Conservation (phyloP, 2,113 vertebrate genomes). For the Orthonyx spaldingii region DNA sequence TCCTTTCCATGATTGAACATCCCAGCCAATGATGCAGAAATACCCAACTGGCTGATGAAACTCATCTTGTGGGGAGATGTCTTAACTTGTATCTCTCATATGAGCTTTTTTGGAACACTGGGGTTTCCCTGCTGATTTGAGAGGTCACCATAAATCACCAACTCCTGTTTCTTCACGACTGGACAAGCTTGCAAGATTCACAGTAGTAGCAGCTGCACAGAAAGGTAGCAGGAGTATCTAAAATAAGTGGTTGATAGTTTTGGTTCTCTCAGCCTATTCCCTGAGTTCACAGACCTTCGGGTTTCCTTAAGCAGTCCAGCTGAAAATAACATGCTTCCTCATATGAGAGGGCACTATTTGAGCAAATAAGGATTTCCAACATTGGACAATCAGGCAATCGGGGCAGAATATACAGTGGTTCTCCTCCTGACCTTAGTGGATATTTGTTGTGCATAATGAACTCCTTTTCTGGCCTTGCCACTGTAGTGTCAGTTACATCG, state of each 20-base stretch:
- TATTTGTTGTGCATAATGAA: background rate
- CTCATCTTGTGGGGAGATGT: background rate
- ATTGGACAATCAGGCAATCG: background rate
- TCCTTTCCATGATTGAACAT: constrained; percentile 48
- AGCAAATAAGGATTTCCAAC: background rate
- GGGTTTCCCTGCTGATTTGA: constrained; percentile 17
- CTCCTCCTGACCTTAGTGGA: background rate
- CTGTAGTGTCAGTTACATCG: background rate
- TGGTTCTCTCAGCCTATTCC: background rate
- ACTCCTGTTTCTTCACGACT: background rate
- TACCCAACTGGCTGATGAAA: constrained; percentile 5
- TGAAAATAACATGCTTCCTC: background rate
- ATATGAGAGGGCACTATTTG: background rate
- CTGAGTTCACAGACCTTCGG: background rate
- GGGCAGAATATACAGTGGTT: background rate
- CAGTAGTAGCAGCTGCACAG: background rate
- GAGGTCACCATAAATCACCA: background rate
- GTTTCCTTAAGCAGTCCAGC: background rate
- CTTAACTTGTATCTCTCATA: constrained; percentile 25
- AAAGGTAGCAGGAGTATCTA: background rate
- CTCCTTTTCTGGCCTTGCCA: background rate
- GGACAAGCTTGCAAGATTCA: background rate
- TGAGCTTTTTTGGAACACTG: constrained; percentile 1
- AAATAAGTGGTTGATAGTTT: background rate
- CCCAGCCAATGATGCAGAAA: constrained; percentile 1